Evolutionary conservation across 2,888 invertebrate genomes (phyloP).

Genomic region (Tetheella fluctuosa): DNA sequence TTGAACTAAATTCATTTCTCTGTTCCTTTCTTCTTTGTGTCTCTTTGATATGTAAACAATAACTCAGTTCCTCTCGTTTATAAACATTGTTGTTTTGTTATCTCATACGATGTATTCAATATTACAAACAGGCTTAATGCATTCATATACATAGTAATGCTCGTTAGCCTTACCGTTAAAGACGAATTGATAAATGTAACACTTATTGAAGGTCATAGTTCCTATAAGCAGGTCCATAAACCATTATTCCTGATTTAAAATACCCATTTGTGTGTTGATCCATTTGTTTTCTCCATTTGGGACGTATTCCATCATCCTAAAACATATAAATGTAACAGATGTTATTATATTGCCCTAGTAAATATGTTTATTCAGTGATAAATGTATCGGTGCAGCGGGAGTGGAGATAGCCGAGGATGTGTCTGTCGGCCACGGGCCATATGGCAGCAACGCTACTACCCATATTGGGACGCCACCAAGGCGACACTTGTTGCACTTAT

Average conservation of each 20-base stretch:
- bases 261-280: neutral
- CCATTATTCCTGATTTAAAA: neutral
- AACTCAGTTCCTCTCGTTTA: conserved; percentile 43
- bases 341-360: conserved; percentile 43
- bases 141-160: conserved; percentile 30
- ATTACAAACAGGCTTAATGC: conserved; percentile 31
- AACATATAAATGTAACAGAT: conserved; percentile 23
- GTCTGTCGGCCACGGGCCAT: conserved; percentile 74
- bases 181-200: conserved; percentile 26
- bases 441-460: conserved; percentile 73
- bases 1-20: conserved; percentile 50
- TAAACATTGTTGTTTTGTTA: conserved; percentile 51
- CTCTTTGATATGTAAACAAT: conserved; percentile 47
- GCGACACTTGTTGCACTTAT: conserved; percentile 84
- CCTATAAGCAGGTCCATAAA: too few relatives aligned
- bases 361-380: conserved; percentile 50
- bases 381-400: conserved; percentile 54
- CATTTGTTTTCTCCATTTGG: neutral
- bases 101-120: conserved; percentile 37
- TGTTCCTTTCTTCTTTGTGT: conserved; percentile 39
- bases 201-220: conserved; percentile 18
- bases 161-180: conserved; percentile 18
- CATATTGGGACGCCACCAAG: conserved; percentile 80
- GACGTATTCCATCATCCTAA: neutral
- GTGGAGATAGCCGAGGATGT: conserved; percentile 69